phyloP scores from a whole-genome alignment of 2,113 vertebrate species.

The Podiceps cristatus region DNA sequence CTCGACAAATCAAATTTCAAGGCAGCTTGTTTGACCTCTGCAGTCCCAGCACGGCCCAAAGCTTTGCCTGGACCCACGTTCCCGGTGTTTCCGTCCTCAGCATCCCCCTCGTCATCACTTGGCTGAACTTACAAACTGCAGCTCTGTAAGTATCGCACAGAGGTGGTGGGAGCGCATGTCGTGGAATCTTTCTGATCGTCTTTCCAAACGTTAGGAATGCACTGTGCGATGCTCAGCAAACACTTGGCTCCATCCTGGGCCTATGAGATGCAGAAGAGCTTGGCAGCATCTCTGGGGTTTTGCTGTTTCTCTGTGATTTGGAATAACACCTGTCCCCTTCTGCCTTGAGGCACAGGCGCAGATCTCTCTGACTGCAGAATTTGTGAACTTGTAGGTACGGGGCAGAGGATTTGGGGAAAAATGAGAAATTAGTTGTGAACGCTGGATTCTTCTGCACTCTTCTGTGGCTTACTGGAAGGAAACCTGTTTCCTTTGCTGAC shows the following conservation, averaged over 20 bases:
- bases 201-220: background rate
- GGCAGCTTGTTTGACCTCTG: slow-evolving; percentile 82
- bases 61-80: background rate
- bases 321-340: background rate
- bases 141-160: background rate
- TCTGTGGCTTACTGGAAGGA: background rate
- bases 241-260: accelerated
- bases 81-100: background rate
- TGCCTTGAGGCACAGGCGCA: background rate
- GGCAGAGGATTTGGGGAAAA: background rate
- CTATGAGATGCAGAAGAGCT: background rate
- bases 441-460: background rate
- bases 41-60: slow-evolving; percentile 60
- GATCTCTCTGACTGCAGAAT: background rate
- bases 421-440: background rate
- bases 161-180: background rate
- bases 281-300: background rate
- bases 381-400: background rate
- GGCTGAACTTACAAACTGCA: slow-evolving; percentile 37
- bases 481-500: background rate
- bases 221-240: background rate
- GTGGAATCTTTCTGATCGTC: accelerated
- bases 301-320: background rate
- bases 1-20: slow-evolving; percentile 79
- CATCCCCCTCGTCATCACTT: slow-evolving; percentile 24